These are phyloP conservation scores for Clanis bilineata DNA, from an alignment of 2,888 invertebrate species.

Conservation along the genomic window DNA sequence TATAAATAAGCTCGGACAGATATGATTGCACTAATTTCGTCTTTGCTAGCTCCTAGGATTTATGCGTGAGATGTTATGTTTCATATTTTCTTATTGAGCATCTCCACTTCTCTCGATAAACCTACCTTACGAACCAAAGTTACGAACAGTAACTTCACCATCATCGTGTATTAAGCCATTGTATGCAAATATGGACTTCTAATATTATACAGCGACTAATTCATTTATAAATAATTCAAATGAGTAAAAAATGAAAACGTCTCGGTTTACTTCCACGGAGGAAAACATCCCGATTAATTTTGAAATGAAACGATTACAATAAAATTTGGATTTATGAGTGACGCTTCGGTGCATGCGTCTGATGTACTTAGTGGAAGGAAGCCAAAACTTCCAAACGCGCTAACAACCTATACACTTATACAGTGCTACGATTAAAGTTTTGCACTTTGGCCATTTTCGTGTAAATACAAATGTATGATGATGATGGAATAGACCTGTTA, in stretches of 20 bases:
- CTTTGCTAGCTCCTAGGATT: too few species aligned
- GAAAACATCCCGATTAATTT: background rate
- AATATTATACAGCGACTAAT: background rate
- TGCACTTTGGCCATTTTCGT: too few species aligned
- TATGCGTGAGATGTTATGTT: too few species aligned
- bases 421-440: too few species aligned
- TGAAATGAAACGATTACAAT: background rate
- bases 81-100: background rate
- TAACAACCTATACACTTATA: conserved; percentile 2
- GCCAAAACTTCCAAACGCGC: conserved; percentile 10
- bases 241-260: background rate
- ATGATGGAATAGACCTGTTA: too few species aligned
- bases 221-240: background rate
- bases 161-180: background rate
- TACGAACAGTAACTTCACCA: too few species aligned
- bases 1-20: too few species aligned
- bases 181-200: background rate
- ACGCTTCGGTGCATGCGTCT: background rate
- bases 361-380: background rate
- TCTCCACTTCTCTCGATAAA: background rate
- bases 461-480: too few species aligned
- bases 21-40: too few species aligned
- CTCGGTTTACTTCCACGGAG: background rate
- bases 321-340: background rate
- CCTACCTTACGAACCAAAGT: too few species aligned